Conservation (phyloP, 2,888 invertebrate genomes). For the Bugula neritina region DNA sequence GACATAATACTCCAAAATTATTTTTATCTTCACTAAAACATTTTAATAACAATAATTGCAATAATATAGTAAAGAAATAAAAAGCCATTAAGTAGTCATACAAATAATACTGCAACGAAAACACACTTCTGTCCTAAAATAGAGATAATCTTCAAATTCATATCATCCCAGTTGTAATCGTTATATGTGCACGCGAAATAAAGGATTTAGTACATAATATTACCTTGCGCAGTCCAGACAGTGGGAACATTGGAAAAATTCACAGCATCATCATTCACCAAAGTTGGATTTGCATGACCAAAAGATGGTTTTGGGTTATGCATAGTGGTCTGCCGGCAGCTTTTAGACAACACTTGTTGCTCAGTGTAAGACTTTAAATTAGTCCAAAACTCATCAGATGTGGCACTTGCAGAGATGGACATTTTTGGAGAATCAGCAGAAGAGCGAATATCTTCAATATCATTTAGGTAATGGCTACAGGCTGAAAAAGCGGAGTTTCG, state of each 20-base stretch:
- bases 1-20: too few species aligned
- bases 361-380: neutral
- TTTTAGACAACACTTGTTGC: neutral
- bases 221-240: slow-evolving; percentile 6
- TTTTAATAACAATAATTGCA: too few species aligned
- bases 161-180: too few species aligned
- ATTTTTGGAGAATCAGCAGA: neutral
- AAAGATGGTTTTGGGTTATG: neutral
- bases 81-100: too few species aligned
- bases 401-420: neutral
- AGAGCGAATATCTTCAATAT: neutral
- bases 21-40: too few species aligned
- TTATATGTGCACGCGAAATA: too few species aligned
- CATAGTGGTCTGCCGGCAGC: neutral
- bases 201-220: too few species aligned
- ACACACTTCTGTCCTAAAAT: too few species aligned
- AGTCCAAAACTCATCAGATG: neutral
- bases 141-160: too few species aligned
- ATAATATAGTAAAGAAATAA: too few species aligned
- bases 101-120: too few species aligned
- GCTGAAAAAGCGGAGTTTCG: neutral
- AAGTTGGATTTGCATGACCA: too few species aligned
- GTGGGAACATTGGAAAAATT: neutral
- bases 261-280: neutral
- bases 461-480: neutral